These are phyloP conservation scores for Melipona quadrifasciata DNA, from an alignment of 1,140 invertebrate genomes.

Conservation along the genomic window DNA sequence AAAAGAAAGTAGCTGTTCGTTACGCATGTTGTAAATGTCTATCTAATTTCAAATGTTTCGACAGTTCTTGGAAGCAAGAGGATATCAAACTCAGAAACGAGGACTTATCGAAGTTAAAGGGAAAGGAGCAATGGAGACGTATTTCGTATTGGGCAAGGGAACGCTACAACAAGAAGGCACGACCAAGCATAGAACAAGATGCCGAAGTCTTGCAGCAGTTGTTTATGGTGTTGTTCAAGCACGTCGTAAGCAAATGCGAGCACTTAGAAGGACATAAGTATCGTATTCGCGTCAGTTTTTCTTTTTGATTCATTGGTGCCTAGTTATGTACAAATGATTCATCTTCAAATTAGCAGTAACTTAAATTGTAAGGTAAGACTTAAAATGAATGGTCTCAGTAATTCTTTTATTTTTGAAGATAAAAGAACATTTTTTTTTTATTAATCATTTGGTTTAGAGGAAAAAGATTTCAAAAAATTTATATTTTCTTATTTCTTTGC, in stretches of 20 bases:
- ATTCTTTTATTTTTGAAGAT: not conserved
- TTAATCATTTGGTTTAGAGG: not conserved
- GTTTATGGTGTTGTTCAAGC: slow-evolving; percentile 93
- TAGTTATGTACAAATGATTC: slow-evolving; percentile 25
- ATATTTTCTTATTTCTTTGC: not conserved
- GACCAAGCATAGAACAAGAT: slow-evolving; percentile 86
- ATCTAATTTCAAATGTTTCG: not conserved
- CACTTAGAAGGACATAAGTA: slow-evolving; percentile 69
- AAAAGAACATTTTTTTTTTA: not conserved
- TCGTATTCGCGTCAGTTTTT: slow-evolving; percentile 5
- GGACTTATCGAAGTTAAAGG: slow-evolving; percentile 95
- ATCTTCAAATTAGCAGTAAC: slow-evolving; percentile 19
- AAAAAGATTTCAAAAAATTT: not conserved
- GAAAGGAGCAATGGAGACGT: slow-evolving; percentile 97
- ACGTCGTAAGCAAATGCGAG: slow-evolving; percentile 82
- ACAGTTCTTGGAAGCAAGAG: slow-evolving; percentile 87
- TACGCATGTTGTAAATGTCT: too few species aligned
- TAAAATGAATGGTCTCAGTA: not conserved
- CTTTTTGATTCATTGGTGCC: slow-evolving; percentile 29
- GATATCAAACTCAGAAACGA: slow-evolving; percentile 88
- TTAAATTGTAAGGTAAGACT: not conserved
- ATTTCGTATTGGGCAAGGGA: slow-evolving; percentile 89
- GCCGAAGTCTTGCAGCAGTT: slow-evolving; percentile 91
- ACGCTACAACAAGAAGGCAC: slow-evolving; percentile 78
- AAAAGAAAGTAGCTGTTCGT: not conserved